Evolutionary conservation across 1,140 invertebrate genomes (phyloP).

Genomic region (Probaryconus sp.): DNA sequence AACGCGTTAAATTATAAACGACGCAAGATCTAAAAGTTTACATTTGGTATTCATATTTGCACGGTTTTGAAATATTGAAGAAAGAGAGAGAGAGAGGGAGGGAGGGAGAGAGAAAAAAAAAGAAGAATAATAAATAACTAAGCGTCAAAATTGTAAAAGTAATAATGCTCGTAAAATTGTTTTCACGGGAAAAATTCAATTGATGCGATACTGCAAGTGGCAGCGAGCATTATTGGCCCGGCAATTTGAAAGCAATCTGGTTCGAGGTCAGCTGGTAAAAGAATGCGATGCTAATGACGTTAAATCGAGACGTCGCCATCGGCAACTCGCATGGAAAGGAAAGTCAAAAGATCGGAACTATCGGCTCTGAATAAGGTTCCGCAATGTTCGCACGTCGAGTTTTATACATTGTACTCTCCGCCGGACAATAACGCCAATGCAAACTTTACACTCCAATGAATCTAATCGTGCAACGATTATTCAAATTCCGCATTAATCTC

Average conservation of each 20-base stretch:
- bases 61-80: too few relatives aligned
- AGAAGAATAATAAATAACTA: too few relatives aligned
- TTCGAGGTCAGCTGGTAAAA: conserved; percentile 60
- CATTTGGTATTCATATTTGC: too few relatives aligned
- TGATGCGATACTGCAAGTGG: conserved; percentile 39
- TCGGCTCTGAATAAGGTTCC: conserved; percentile 28
- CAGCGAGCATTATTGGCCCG: conserved; percentile 38
- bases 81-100: too few relatives aligned
- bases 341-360: conserved; percentile 53
- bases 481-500: conserved; percentile 9
- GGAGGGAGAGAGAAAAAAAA: too few relatives aligned
- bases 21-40: too few relatives aligned
- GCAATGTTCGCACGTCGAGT: conserved; percentile 36
- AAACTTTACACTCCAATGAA: conserved; percentile 16
- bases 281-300: conserved; percentile 61
- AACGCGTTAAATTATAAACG: too few relatives aligned
- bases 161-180: not conserved
- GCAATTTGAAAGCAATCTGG: conserved; percentile 60
- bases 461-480: conserved; percentile 18
- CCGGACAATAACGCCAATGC: conserved; percentile 23
- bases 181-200: conserved; percentile 21
- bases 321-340: conserved; percentile 55
- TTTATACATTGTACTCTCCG: conserved; percentile 26
- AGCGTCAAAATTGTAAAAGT: too few relatives aligned
- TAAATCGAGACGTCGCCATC: conserved; percentile 58